Base-by-base conservation (phyloP, 37 sponge, comb jelly and placozoan species). In the Spongilla lacustris region DNA sequence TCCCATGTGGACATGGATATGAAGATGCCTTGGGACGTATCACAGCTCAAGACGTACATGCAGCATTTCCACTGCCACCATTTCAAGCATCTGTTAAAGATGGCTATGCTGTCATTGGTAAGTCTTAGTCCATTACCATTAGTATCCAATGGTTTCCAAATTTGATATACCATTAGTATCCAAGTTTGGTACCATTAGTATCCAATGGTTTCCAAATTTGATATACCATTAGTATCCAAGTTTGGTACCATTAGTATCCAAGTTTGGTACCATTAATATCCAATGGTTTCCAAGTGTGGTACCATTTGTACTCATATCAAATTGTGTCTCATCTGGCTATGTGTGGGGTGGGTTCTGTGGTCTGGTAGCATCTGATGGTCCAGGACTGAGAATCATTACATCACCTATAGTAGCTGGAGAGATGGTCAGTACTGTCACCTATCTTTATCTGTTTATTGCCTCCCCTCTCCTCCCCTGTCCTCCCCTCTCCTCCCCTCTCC, bases 61-160 rank as follows among this genome's bases (percentile, higher is more conserved):
- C 98, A 22, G 33, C 58, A 2, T 80, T 76, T 21, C 85, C 96
- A 23, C 68, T 97, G 25, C 99, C 99, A 50, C 94, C 98, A 31
- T 99, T 95, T 77, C 94, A 92, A 32, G 99, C 99, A 30, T 95
- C 98, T 24, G 74, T 99, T 50, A 99, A 97, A 68, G 99, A 99
- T 89, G 99, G 99, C 21, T 99, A 99, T 84, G 99, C 99, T 49
- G 95, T 99, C 30, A 77, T 97, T 24, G 86, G 91, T 90, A 70
- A 11, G 84, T 81, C 14, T 89, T 24, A 0, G 13, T 21, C 22
- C 8, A 50, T 0, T 73, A 68, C 21, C 33, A n/a, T 19, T 66
- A 21, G 73, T 69, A 67, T 28, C 27, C 22, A n/a, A 3, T 77
- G 37, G 34, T 36, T 6, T 81, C 38, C n/a, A 14, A 68, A 67